Evolutionary conservation across 2,888 invertebrate genomes (phyloP), one percentile per base, ranked within the genome.

Genomic region (Drosophila eohydei): DNA sequence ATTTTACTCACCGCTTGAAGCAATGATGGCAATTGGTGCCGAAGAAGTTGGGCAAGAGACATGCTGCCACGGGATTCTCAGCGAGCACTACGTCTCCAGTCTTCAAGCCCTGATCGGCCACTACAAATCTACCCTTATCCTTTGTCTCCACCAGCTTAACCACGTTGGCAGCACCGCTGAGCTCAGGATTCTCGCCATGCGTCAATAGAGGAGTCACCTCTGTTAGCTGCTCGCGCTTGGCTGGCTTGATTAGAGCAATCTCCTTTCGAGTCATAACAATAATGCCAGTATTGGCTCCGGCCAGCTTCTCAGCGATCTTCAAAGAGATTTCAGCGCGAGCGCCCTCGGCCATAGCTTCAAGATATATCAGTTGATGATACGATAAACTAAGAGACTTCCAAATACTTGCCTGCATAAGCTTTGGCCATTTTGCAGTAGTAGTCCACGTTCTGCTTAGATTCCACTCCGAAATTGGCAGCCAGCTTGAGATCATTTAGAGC

Each of bases 11-110:
- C 96, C 96, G 95, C 85, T 94, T 94, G 81, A 97, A 96, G 90
- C 97, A 97, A 90, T 97, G 95, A 73, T 96, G 95, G 88, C 97
- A 97, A 91, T 97, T 96, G 2, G 96, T 95, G 3, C 97, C 97
- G 90, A 95, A 96, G 91, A 94, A 95, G 78, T 95, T 95, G 0
- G 96, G 95, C 14, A 96, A 92, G 1, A 97, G 93, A 82, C 96
- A 96, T 0, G 96, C 95, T 0, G 96, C 96, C 79, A 95, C 95
- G 0, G 97, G 96, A 38, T 94, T 93, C 91, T 97, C 97, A 2
- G 94, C 94, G 0, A 96, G 93, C 14, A 97, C 91, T 0, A 95
- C 94, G 88, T 97, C 96, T 0, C 97, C 97, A 0, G 96, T 94
- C 73, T 93, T 93, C 41, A 93, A 52, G 7, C 82, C 81, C 52